Evolutionary conservation across 1,140 invertebrate genomes (phyloP).

Genomic region (Drosophila willistoni): DNA sequence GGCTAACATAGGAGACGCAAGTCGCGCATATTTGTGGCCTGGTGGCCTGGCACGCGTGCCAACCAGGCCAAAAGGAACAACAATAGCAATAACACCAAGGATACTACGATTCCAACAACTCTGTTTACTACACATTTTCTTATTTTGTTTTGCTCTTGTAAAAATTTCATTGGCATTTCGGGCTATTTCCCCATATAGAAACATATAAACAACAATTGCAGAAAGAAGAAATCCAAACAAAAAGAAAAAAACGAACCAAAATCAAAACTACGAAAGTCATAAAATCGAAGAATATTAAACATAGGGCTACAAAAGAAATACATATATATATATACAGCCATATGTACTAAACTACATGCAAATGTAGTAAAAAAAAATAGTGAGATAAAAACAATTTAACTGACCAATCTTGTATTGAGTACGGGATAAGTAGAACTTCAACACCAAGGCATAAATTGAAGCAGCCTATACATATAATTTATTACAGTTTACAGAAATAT

Average conservation of each 20-base stretch:
- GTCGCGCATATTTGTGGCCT: constrained; percentile 11
- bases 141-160: constrained; percentile 2
- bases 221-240: not conserved
- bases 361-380: no score
- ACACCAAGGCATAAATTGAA: no score
- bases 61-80: constrained; percentile 13
- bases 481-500: no score
- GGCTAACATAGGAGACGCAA: constrained; percentile 12
- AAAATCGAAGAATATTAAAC: not conserved
- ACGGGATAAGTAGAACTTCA: no score
- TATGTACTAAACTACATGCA: no score
- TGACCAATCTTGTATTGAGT: no score
- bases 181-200: not conserved
- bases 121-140: constrained; percentile 6
- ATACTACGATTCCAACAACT: constrained; percentile 4
- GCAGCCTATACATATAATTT: no score
- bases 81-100: constrained; percentile 9
- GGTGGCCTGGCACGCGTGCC: constrained; percentile 7
- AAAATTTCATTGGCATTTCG: constrained; percentile 10
- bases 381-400: no score
- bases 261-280: constrained; percentile 2
- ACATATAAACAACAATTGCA: constrained; percentile 7
- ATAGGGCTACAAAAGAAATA: no score
- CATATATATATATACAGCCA: no score
- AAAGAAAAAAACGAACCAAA: not conserved